Evolutionary conservation across 2,888 invertebrate genomes (phyloP), one percentile per base, ranked within the genome.

Genomic region (Microchrysa polita): DNA sequence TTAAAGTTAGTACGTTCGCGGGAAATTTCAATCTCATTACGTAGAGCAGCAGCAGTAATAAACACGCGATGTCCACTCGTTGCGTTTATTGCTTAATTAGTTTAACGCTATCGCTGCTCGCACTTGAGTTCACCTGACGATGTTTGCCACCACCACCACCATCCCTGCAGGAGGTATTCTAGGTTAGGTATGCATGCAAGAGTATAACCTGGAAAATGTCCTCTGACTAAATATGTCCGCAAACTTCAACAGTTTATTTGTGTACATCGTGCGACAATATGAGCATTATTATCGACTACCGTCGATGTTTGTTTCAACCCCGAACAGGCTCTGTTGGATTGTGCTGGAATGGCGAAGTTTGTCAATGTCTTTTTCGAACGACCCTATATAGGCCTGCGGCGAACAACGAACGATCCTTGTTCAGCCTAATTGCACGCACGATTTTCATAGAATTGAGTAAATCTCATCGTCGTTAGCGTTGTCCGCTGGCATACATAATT

Each of bases 81-180:
- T 74, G 74, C 74, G 72, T 74, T 74, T 74, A 74, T 73, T 53
- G 67, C 74, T 74, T 74, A 60, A 74, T 74, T 74, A 69, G 69
- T 10, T 52, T 55, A 69, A 55, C 69, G 69, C 65, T 65, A 65
- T 14, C 65, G 48, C n/a, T n/a, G n/a, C 44, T 65, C 18, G 14
- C 48, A 48, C 44, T 65, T 65, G 2, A 20, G 12, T 5, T 48
- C 48, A 10, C 34, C 61, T n/a, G 5, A 2, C n/a, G n/a, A n/a
- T n/a, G n/a, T n/a, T n/a, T n/a, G n/a, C n/a, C n/a, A n/a, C n/a
- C n/a, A n/a, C n/a, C n/a, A n/a, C n/a, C n/a, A n/a, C n/a, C n/a
- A n/a, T n/a, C n/a, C 20, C 12, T 2, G 48, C 48, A 4, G 48
- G 48, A 12, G 14, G 27, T 7, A n/a, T n/a, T 42, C 42, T 12